Conservation (phyloP, 2,888 invertebrate species). For the Hetaerina titia region DNA sequence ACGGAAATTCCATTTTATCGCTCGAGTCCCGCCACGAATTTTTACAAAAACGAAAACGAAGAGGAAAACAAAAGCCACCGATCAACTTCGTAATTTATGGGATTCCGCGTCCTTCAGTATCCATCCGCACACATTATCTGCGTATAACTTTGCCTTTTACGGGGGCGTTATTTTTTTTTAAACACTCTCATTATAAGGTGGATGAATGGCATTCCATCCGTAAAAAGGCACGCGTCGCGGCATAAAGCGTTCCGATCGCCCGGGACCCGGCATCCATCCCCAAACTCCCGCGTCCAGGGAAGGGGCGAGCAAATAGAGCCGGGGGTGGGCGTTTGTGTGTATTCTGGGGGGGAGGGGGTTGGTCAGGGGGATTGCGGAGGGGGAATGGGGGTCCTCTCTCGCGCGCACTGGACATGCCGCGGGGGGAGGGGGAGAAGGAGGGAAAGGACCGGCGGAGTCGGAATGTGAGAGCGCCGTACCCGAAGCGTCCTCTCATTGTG, state of each 20-base stretch:
- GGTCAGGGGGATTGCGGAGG: neutral
- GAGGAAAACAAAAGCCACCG: conserved; percentile 25
- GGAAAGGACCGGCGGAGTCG: neutral
- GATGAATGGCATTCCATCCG: conserved; percentile 57
- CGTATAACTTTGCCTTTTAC: conserved; percentile 37
- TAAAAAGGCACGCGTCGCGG: conserved; percentile 64
- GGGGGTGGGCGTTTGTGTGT: neutral
- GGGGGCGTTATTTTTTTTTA: conserved; percentile 2
- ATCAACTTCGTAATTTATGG: conserved; percentile 50
- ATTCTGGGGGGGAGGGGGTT: neutral
- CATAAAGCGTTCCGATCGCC: neutral
- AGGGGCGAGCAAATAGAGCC: neutral
- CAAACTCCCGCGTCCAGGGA: neutral
- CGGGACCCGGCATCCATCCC: neutral
- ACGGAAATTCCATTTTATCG: neutral
- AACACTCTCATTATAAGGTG: conserved; percentile 45
- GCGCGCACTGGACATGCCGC: neutral
- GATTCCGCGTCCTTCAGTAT: neutral
- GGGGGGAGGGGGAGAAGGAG: neutral
- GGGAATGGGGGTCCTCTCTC: neutral
- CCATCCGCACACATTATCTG: conserved; percentile 19
- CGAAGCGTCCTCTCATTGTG: neutral
- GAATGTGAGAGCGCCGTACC: neutral
- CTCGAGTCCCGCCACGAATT: neutral
- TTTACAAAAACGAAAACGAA: neutral